phyloP scores from a whole-genome alignment of 2,113 vertebrate genomes.

The Mesoclemmys tuberculata region DNA sequence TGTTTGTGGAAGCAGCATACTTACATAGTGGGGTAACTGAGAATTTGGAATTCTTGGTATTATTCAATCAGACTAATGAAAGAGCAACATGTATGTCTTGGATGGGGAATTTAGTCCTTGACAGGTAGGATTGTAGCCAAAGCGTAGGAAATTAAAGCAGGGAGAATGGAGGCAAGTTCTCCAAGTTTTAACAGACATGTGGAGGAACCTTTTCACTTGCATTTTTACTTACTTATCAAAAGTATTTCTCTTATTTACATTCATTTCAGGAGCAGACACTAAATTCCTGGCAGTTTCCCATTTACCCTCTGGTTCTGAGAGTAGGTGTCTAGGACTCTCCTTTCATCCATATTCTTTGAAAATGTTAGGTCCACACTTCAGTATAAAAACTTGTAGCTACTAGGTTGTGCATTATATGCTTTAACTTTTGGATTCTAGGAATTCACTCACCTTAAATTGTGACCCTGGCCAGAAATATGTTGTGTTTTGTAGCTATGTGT shows the following conservation, averaged over 20 bases:
- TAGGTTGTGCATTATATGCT: not conserved
- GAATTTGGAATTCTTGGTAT: not conserved
- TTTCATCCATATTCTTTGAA: not conserved
- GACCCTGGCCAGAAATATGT: not conserved
- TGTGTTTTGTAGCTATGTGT: not conserved
- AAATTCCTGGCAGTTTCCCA: not conserved
- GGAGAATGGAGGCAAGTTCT: not conserved
- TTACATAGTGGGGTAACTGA: not conserved
- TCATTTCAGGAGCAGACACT: not conserved
- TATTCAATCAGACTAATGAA: not conserved
- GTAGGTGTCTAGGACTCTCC: not conserved
- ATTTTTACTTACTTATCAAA: conserved; percentile 11
- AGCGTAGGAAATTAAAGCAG: conserved; percentile 30
- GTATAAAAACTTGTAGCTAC: not conserved
- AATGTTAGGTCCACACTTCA: not conserved
- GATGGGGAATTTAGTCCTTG: conserved; percentile 10
- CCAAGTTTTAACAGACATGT: not conserved
- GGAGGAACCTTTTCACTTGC: not conserved
- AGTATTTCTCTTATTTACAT: not conserved
- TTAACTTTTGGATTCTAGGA: not conserved
- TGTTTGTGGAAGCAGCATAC: not conserved
- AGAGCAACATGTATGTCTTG: not conserved
- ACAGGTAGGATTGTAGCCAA: not conserved
- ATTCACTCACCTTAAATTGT: not conserved
- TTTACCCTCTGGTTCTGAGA: not conserved